Evolutionary conservation across 2,888 invertebrate species (phyloP), one percentile per base, ranked within the genome.

Genomic region (Tachystola acroxantha): DNA sequence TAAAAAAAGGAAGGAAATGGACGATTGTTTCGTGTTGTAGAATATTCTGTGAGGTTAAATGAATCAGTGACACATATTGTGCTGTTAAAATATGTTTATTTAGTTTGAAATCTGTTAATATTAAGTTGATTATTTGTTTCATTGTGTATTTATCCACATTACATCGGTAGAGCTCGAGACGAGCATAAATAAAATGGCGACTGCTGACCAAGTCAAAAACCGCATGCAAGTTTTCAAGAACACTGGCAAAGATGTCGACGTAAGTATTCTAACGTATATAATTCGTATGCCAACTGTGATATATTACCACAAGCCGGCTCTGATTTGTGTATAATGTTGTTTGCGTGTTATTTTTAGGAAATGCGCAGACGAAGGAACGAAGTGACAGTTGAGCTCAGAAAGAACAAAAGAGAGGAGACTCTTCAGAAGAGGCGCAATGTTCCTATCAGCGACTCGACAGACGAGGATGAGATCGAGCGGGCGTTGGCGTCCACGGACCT

Each of bases 221-320:
- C 94, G 96, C 88, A 92, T 96, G 90, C 94, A 94, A 87, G 94
- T 92, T 80, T 97, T 97, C 88, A 99, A 99, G 93, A 98, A 99
- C 91, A 96, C 96, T 91, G 98, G 98, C 73, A 99, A 98, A 91
- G 98, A 99, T 90, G 96, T 96, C 88, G 98, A 98, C 89, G 98
- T 97, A 90, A 94, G 96, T 93, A 80, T 43, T 39, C 12, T 32
- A 27, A 6, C n/a, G 12, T 12, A 10, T 7, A 27, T 32, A 27
- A 7, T 13, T 12, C n/a, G 1, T 3, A 7, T 9, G 3, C 12
- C 6, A 10, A 9, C 13, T 10, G 12, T n/a, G 13, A 13, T 11
- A 5, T 13, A 10, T 28, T 13, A 13, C 20, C 7, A 16, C 20
- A 16, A 11, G 13, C 20, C 7, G 7, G 24, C 10, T 24, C 30